Evolutionary conservation across 2,797 vertebrate species (phyloP), one percentile per base, ranked within the genome.

Genomic region (Sebastes melanostomus): DNA sequence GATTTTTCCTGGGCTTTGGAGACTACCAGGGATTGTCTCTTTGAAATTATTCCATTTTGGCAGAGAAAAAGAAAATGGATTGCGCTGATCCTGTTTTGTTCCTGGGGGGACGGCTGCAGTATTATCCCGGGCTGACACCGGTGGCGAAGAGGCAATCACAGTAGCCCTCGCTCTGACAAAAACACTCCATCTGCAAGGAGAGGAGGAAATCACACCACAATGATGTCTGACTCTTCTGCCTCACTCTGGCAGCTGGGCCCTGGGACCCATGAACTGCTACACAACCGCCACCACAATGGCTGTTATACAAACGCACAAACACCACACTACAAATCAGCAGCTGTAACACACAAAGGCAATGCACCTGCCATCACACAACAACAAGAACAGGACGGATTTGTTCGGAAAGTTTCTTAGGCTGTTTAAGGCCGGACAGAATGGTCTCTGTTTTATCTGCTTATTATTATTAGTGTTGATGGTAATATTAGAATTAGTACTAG

Each of bases 31-130:
- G 92, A 91, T 95, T 92, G 93, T 93, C 88, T 91, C 91, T 93
- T 91, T 93, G 93, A 95, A 96, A 96, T 96, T 96, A 95, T 96
- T 95, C 94, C 94, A 96, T 96, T 95, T 96, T 94, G 94, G 90
- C 85, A 72, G 87, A 92, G 94, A 96, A 92, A 95, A 94, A 95
- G 93, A 95, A 95, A 96, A 95, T 95, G 95, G 95, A 95, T 95
- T 94, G 95, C 88, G 85, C 91, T 92, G 94, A 95, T 95, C 94
- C 94, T 95, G 93, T 94, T 94, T 94, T 93, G 91, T 93, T 93
- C 92, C 94, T 87, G 89, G 87, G 90, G 87, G 91, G 81, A 77
- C 83, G 91, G 90, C 92, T 87, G 84, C 88, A 79, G 93, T 93
- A 95, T 96, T 96, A 96, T 96, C 94, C 93, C 62, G 85, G 92